Base-by-base conservation (phyloP, 2,888 invertebrate species). In the Drosophila austrosaltans region DNA sequence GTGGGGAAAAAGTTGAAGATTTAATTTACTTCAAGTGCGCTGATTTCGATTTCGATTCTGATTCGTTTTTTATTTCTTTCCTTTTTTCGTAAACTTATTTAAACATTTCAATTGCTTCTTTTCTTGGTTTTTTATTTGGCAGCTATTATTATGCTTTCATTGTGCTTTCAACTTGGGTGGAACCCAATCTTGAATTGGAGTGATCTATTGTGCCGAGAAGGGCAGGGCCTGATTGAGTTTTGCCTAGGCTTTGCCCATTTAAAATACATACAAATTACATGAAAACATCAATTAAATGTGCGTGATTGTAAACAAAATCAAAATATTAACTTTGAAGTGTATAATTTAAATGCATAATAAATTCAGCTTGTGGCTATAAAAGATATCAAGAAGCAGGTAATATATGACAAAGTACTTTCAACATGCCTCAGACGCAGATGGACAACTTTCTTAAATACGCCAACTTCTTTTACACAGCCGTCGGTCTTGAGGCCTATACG, bases 21-120 rank as follows among this genome's bases (percentile, higher is more conserved):
- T 86, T 86, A 87, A 86, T 86, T 87, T 86, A 82, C 85, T 87
- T 87, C 69, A 82, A 87, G 87, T 76, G 77, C 69, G 73, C 72
- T 83, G 75, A 76, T 73, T 58, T 57, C 22, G 66, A 22, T 53
- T 68, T 39, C 48, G 36, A 20, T 22, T 42, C 57, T 57, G 78
- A 78, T 81, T 86, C 83, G 77, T 77, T 77, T 77, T 77, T 69
- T 73, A 32, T 54, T 67, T 72, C 54, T 8, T 48, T 59, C 39
- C 58, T 28, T 42, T 40, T 59, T 25, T 25, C 25, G 22, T 80
- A 78, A 78, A 86, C 76, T 82, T 81, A 82, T 83, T 82, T 77
- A 76, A 83, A 79, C 82, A 76, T 65, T 83, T 83, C 81, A 78
- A 86, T 86, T 83, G 79, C 82, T 79, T 79, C 16, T 76, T 63